These are phyloP conservation scores for Microchrysa polita DNA, from an alignment of 2,888 invertebrate genomes.

Conservation along the genomic window DNA sequence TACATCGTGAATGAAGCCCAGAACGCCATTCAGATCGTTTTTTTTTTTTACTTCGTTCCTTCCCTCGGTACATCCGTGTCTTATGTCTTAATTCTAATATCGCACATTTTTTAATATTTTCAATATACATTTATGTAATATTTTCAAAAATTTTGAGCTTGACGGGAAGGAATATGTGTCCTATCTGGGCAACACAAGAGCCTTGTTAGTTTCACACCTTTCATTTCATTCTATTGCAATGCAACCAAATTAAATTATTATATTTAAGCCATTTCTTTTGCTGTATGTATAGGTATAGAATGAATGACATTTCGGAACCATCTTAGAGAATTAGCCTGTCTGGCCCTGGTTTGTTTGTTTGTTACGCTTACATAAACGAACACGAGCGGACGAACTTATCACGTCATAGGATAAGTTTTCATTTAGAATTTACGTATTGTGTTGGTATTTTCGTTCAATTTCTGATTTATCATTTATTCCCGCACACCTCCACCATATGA, in stretches of 20 bases:
- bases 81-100: not conserved
- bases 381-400: constrained; percentile 19
- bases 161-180: too few species aligned
- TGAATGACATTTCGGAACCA: too few species aligned
- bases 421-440: constrained; percentile 21
- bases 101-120: not conserved
- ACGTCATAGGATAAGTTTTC: constrained; percentile 7
- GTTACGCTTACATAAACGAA: not conserved
- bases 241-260: not conserved
- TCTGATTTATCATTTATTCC: too few species aligned
- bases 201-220: constrained; percentile 2
- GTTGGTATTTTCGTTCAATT: too few species aligned
- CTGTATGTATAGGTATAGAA: too few species aligned
- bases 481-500: not conserved
- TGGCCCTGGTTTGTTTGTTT: too few species aligned
- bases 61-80: not conserved
- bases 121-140: not conserved
- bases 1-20: too few species aligned
- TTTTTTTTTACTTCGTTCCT: not conserved
- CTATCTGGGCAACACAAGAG: not conserved
- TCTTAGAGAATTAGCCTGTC: too few species aligned
- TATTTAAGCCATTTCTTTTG: too few species aligned
- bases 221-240: not conserved
- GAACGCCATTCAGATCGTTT: not conserved
- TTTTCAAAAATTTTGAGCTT: not conserved